Evolutionary conservation across 92 coral and sea anemone genomes (phyloP).

Genomic region (Actinernus sp.): DNA sequence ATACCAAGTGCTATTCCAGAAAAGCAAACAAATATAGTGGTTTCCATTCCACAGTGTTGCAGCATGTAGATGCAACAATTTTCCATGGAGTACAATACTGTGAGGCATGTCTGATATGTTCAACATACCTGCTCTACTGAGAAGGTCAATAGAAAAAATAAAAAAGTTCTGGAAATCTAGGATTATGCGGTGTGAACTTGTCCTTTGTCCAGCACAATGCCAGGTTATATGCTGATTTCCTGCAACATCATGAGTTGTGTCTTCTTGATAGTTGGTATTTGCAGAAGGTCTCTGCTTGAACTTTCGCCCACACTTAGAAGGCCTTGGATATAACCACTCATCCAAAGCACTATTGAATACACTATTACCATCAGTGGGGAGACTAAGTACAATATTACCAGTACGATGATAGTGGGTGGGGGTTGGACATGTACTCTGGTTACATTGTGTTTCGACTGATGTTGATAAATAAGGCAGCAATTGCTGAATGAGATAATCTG

Average conservation of each 20-base stretch:
- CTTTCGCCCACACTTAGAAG: conserved; percentile 16
- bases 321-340: conserved; percentile 28
- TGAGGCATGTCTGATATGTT: conserved; percentile 7
- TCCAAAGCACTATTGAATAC: conserved; percentile 21
- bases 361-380: not conserved
- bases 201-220: conserved; percentile 63
- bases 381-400: conserved; percentile 10
- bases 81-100: conserved; percentile 6
- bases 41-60: conserved; percentile 48
- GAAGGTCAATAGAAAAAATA: conserved; percentile 62
- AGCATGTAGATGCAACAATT: conserved; percentile 8
- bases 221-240: conserved; percentile 35
- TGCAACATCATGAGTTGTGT: conserved; percentile 3
- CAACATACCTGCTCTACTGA: conserved; percentile 63
- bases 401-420: not conserved
- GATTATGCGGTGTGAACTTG: conserved; percentile 23
- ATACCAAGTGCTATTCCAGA: conserved; percentile 14
- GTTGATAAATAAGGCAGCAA: conserved; percentile 20
- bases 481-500: conserved; percentile 10
- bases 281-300: conserved; percentile 14
- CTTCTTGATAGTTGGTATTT: conserved; percentile 6
- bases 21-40: conserved; percentile 37
- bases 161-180: conserved; percentile 28
- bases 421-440: not conserved
- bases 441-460: conserved; percentile 19